Evolutionary conservation across 2,113 vertebrate species (phyloP), one percentile per base, ranked within the genome.

Genomic region (Scomber japonicus): DNA sequence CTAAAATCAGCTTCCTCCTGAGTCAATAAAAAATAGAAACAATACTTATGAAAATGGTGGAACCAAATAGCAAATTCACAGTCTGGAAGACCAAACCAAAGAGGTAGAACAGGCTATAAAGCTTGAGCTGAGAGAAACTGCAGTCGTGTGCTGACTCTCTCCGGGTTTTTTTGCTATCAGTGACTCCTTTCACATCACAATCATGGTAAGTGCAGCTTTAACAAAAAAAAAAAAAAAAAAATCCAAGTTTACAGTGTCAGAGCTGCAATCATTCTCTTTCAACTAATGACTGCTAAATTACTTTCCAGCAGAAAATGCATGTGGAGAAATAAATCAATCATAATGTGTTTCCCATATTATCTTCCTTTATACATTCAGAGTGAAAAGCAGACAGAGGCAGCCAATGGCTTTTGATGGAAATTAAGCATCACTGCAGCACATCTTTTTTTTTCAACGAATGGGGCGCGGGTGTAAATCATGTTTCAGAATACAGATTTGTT

Each of bases 401-500:
- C 19, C 35, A 71, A 68, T 27, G 64, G 45, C 46, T 67, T 67
- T 44, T 57, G 71, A 80, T 80, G 64, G 68, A 80, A 79, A 78
- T 78, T 6, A 67, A 63, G 65, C 27, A n/a, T 80, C 54, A 51
- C 45, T 53, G 56, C 59, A 49, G 19, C n/a, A 21, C 50, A 73
- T 63, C 55, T 71, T 27, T 40, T 21, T 59, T 31, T 68, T 56
- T n/a, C 15, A 66, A 78, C 30, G 70, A 67, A 71, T 78, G 30
- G 27, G 31, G 6, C 12, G 40, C 40, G 40, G 48, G 40, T 71
- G 53, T 61, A 57, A 57, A 50, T 53, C 21, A 17, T 12, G 15
- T 54, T 75, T 55, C 12, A 21, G 24, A 31, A 78, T 69, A 56
- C 60, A 70, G 8, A 73, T 82, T 50, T 60, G 62, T 86, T 46